A percentile compares a stretch with the other conserved stretches of the same genome.
Conservation (phyloP, 2,113 vertebrate genomes). For the Ictalurus furcatus region DNA sequence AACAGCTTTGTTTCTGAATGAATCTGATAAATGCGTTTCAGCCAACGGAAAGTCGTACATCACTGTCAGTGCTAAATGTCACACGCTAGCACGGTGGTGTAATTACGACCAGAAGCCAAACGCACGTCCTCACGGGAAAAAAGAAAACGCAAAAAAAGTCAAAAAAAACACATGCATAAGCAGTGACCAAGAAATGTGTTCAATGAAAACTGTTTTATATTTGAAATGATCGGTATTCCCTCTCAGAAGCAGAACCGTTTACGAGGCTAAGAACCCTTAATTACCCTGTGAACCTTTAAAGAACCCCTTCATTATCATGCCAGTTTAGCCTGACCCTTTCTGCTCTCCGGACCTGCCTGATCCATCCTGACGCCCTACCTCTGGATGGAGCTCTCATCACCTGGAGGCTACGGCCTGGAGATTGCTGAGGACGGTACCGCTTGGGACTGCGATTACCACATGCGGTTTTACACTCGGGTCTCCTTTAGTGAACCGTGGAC, state of each 20-base stretch:
- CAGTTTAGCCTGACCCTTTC: too few species aligned
- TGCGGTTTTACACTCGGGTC: too few species aligned
- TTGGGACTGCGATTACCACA: too few species aligned
- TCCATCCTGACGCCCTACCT: too few species aligned
- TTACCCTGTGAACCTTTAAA: not conserved
- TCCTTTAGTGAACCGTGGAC: too few species aligned
- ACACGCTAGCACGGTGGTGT: not conserved
- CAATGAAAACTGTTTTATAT: not conserved
- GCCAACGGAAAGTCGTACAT: constrained; percentile 7
- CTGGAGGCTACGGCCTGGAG: too few species aligned
- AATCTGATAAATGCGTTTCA: constrained; percentile 10
- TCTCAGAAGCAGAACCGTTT: not conserved
- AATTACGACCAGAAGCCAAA: constrained; percentile 15
- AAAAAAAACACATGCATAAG: not conserved
- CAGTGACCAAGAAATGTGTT: not conserved
- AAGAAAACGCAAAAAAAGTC: not conserved
- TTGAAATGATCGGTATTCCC: not conserved
- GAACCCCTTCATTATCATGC: not conserved
- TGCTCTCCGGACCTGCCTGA: too few species aligned
- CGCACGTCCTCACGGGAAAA: not conserved
- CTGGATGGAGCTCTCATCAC: too few species aligned
- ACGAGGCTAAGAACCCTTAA: not conserved
- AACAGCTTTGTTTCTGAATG: constrained; percentile 5
- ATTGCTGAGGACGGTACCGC: too few species aligned
- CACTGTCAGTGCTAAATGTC: constrained; percentile 42